phyloP scores from a whole-genome alignment of 30 jellyfish, hydroid and myxozoan species.

The Rhopilema esculentum region DNA sequence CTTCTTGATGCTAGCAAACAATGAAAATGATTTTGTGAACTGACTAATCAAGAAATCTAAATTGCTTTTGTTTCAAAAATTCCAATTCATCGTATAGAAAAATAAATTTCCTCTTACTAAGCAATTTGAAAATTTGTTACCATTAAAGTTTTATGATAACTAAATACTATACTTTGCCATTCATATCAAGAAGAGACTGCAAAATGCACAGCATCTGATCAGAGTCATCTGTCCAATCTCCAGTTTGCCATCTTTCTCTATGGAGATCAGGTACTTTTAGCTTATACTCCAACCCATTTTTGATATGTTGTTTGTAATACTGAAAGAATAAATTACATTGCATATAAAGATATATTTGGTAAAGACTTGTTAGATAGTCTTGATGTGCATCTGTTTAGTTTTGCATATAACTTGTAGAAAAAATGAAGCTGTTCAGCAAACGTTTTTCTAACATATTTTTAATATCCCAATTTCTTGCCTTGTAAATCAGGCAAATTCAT shows the following conservation, averaged over 20 bases:
- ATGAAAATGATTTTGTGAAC: no score
- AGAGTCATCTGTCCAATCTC: conserved; percentile 94
- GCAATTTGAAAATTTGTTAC: neutral
- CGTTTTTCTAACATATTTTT: no score
- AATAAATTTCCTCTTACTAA: neutral
- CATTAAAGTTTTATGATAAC: neutral
- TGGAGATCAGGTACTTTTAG: conserved; percentile 84
- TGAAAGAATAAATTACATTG: neutral
- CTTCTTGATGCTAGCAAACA: no score
- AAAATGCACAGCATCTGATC: conserved; percentile 84
- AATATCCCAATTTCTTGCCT: no score
- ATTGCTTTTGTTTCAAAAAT: no score
- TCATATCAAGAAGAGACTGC: conserved; percentile 69
- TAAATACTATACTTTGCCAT: conserved; percentile 61
- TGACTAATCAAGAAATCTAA: no score
- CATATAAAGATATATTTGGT: neutral
- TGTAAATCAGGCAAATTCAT: no score
- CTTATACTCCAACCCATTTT: conserved; percentile 55
- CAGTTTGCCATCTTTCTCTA: conserved; percentile 75
- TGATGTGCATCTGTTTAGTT: neutral
- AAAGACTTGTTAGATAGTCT: neutral
- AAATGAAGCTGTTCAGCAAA: no score
- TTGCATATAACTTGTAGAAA: no score
- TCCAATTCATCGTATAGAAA: neutral
- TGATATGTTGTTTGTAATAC: conserved; percentile 54